Percentiles rank a stretch among this genome's conserved stretches.
Conservation (phyloP, 2,797 vertebrate genomes). For the Anisognathus igniventris region DNA sequence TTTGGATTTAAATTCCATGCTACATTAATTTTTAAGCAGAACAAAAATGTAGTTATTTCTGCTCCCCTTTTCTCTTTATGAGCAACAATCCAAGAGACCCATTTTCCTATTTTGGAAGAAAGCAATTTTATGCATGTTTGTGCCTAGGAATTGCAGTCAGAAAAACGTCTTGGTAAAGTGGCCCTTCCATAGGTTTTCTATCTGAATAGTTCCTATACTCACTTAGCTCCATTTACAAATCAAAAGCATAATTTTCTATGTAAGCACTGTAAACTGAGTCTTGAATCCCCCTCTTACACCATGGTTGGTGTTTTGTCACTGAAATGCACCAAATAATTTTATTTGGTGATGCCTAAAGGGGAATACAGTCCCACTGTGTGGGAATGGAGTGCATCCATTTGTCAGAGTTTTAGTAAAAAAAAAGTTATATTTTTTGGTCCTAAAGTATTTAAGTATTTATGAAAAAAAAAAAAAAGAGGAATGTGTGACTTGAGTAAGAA, state of each 20-base stretch:
- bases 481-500: neutral
- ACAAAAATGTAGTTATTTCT: slow-evolving; percentile 28
- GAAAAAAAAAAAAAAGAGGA: neutral
- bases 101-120: slow-evolving; percentile 12
- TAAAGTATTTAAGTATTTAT: neutral
- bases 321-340: neutral
- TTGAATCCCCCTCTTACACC: neutral
- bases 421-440: neutral
- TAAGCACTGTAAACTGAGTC: neutral
- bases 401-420: neutral
- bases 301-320: neutral
- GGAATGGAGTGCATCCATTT: neutral
- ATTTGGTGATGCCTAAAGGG: neutral
- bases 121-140: slow-evolving; percentile 25
- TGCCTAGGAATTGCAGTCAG: neutral
- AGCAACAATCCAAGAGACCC: neutral
- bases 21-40: slow-evolving; percentile 25
- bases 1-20: slow-evolving; percentile 4
- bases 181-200: neutral
- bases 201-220: neutral
- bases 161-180: neutral
- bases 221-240: neutral
- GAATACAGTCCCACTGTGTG: neutral
- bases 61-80: slow-evolving; percentile 1
- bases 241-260: neutral